Evolutionary conservation across 2,797 vertebrate species (phyloP), one percentile per base, ranked within the genome.

Genomic region (Tauraco hartlaubi): DNA sequence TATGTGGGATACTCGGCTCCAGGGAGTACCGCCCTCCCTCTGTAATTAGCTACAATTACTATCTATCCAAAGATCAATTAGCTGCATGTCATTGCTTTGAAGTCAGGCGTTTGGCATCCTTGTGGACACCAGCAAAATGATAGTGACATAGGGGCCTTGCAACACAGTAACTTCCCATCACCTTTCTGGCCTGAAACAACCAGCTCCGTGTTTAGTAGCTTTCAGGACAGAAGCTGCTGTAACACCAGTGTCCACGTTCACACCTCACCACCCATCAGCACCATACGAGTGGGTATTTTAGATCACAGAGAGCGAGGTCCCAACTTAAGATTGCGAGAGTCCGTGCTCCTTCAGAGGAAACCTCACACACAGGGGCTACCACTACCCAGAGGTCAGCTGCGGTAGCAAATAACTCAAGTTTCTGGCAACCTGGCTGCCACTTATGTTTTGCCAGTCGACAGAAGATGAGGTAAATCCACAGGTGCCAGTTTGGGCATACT

Each of bases 401-500:
- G 1, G 28, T 1, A 69, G 76, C 39, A 58, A 58, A 28, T 6
- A 84, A 33, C 3, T 1, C 73, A 39, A 19, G 44, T 51, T 79
- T 73, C 78, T 43, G 48, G 62, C 31, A 56, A 46, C 16, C 7
- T 9, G 28, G 29, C 71, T 90, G 58, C 17, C 26, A 9, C 19
- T 43, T 3, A 31, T 69, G 5, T 49, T 74, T 22, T 29, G 25
- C 8, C 23, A 7, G 0, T 5, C 0, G 1, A 16, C 25, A 23
- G 55, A 7, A 51, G 26, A 49, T 5, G 31, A 82, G 25, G 28
- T 58, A 35, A 74, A 80, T 46, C 18, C 0, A 4, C 67, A 62
- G 52, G 16, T 5, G 23, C 0, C 0, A 1, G 3, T 15, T 74
- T 31, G 16, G 41, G 54, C 73, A 74, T 8, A 37, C 2, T 7